Conservation (phyloP, 2,888 invertebrate species). For the Phaedon cochleariae region DNA sequence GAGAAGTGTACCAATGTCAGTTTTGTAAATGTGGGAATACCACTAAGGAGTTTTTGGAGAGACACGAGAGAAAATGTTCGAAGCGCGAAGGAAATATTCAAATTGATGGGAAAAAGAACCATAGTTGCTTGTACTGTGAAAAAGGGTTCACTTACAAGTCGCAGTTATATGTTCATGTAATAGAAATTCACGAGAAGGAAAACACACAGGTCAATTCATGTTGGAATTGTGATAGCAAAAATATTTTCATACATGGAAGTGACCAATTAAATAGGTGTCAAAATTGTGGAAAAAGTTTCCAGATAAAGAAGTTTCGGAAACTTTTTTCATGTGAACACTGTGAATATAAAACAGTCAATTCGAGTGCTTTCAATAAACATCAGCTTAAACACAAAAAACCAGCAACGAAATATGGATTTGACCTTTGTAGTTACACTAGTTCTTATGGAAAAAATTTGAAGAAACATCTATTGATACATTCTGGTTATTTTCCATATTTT, state of each 20-base stretch:
- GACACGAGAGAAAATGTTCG: constrained; percentile 25
- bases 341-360: constrained; percentile 17
- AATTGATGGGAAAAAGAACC: neutral
- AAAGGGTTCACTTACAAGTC: neutral
- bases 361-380: constrained; percentile 16
- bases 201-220: too few species aligned
- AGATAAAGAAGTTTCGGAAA: constrained; percentile 2
- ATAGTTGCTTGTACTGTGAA: neutral
- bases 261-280: too few species aligned
- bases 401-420: neutral
- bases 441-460: constrained; percentile 13
- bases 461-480: constrained; percentile 25
- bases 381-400: constrained; percentile 13
- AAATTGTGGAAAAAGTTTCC: too few species aligned
- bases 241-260: too few species aligned
- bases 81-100: neutral
- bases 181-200: constrained; percentile 7
- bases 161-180: constrained; percentile 7
- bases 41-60: constrained; percentile 15
- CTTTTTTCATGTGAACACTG: constrained; percentile 21
- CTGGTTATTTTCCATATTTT: neutral
- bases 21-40: constrained; percentile 21
- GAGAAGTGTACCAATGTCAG: constrained; percentile 22
- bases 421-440: constrained; percentile 6
- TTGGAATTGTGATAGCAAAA: too few species aligned